Percentiles rank a stretch among this genome's conserved stretches.
phyloP scores from a whole-genome alignment of 2,888 invertebrate species.

The Campoletis raptor region DNA sequence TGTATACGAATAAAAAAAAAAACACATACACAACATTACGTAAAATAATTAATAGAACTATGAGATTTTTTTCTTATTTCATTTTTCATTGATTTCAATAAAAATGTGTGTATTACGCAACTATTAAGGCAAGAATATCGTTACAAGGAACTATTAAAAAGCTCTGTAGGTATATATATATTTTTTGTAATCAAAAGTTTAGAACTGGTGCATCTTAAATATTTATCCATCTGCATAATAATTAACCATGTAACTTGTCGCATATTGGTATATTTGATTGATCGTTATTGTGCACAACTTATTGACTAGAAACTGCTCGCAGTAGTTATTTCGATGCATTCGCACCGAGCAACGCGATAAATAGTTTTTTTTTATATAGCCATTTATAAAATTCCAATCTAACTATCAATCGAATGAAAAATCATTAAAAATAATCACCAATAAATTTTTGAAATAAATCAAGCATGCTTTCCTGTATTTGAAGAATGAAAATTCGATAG shows the following conservation, averaged over 20 bases:
- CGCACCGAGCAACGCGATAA: conserved; percentile 4
- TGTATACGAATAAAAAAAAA: conserved; percentile 83
- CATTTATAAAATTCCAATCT: background rate
- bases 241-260: conserved; percentile 36
- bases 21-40: conserved; percentile 83
- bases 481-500: background rate
- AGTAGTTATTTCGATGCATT: background rate
- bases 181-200: conserved; percentile 36
- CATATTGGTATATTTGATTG: conserved; percentile 33
- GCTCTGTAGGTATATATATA: conserved; percentile 58
- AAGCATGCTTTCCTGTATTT: background rate
- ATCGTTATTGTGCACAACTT: conserved; percentile 41
- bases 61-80: conserved; percentile 36
- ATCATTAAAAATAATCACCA: conserved; percentile 13
- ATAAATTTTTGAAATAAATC: background rate
- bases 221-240: conserved; percentile 23
- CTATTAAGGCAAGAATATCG: conserved; percentile 73
- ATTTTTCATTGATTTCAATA: conserved; percentile 67
- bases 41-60: conserved; percentile 75
- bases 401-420: background rate
- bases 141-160: conserved; percentile 74
- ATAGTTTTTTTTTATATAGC: conserved; percentile 1
- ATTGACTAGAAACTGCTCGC: conserved; percentile 60
- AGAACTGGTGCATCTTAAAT: conserved; percentile 48
- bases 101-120: conserved; percentile 64